These are phyloP conservation scores for Dendrocopos noguchii DNA, from an alignment of 2,113 vertebrate genomes.

Conservation along the genomic window DNA sequence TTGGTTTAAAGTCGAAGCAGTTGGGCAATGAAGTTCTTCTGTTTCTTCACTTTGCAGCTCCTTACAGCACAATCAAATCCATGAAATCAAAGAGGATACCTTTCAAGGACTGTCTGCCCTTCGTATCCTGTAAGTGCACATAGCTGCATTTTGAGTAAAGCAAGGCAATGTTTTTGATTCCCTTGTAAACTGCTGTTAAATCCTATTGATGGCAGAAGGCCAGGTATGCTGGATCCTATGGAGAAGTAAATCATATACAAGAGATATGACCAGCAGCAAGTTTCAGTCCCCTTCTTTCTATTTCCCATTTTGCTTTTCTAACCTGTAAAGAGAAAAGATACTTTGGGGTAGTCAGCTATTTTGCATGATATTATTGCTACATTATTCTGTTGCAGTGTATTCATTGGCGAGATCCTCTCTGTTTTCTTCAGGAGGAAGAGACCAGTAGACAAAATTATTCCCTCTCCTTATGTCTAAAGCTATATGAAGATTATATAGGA, in stretches of 20 bases:
- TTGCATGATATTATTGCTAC: not conserved
- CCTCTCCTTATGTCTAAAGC: not conserved
- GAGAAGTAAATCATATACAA: not conserved
- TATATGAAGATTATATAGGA: not conserved
- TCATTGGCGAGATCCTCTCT: not conserved
- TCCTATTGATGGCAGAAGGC: not conserved
- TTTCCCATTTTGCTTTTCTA: not conserved
- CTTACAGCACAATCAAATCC: conserved; percentile 92
- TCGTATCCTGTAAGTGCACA: conserved; percentile 87
- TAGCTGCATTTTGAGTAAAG: not conserved
- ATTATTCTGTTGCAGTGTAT: not conserved
- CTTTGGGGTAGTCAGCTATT: not conserved
- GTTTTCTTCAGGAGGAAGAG: not conserved
- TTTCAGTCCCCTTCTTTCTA: not conserved
- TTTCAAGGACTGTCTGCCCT: conserved; percentile 88
- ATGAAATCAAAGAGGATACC: conserved; percentile 84
- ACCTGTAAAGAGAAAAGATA: not conserved
- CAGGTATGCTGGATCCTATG: not conserved
- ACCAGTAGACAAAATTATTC: not conserved
- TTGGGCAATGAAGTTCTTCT: not conserved
- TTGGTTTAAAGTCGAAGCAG: not conserved
- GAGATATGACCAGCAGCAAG: not conserved
- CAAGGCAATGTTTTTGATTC: not conserved
- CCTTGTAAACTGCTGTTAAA: not conserved
- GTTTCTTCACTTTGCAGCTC: conserved; percentile 76